phyloP scores from a whole-genome alignment of 2,797 vertebrate genomes.

The Eleutherodactylus coqui region DNA sequence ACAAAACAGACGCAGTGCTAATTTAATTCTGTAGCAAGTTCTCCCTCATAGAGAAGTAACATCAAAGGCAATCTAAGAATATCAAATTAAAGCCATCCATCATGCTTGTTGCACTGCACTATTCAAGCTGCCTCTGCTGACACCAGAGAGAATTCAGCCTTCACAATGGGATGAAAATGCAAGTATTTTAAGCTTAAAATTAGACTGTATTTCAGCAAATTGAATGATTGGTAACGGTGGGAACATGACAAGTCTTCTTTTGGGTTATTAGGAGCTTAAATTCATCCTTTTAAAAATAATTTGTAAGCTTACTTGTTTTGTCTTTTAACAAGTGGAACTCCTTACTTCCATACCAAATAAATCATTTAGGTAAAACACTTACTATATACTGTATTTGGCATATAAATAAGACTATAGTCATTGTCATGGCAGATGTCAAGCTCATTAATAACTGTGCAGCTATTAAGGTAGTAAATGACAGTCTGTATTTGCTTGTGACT shows the following conservation, averaged over 20 bases:
- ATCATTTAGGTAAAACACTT: background rate
- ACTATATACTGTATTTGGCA: background rate
- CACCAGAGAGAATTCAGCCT: constrained; percentile 71
- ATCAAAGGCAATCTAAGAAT: constrained; percentile 73
- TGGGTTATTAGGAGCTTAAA: constrained; percentile 63
- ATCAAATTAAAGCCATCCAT: constrained; percentile 80
- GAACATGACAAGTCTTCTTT: constrained; percentile 61
- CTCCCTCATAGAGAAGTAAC: constrained; percentile 69
- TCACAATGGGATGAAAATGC: constrained; percentile 66
- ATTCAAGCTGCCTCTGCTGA: constrained; percentile 69
- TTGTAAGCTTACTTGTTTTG: background rate
- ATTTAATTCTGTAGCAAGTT: constrained; percentile 75
- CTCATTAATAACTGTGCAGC: constrained; percentile 2
- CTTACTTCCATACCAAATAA: background rate
- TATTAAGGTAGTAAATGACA: background rate
- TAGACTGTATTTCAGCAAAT: constrained; percentile 71
- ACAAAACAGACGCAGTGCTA: constrained; percentile 73
- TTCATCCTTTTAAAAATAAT: background rate
- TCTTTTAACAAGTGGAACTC: background rate
- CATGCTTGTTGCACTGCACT: constrained; percentile 70
- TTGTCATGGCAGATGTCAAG: background rate
- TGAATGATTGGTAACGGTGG: constrained; percentile 65
- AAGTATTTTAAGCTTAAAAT: constrained; percentile 67
- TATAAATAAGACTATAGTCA: background rate
- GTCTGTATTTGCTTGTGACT: background rate